phyloP scores from a whole-genome alignment of 2,888 invertebrate genomes.

The Eudemis profundana region DNA sequence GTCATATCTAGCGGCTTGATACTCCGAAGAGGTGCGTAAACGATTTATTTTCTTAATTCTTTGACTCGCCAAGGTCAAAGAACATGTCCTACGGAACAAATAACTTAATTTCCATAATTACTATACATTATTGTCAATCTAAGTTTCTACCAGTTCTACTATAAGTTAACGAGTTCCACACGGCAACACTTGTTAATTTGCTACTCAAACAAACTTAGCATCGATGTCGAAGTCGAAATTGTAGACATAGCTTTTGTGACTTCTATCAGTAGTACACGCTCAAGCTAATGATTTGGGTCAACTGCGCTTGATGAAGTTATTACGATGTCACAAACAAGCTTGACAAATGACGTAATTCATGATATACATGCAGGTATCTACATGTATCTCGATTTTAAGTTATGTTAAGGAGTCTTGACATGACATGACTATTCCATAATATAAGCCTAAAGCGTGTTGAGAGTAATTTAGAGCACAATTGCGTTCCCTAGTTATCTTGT shows the following conservation, averaged over 20 bases:
- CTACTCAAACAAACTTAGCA: constrained; percentile 29
- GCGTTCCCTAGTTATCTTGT: not conserved
- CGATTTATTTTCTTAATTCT: constrained; percentile 11
- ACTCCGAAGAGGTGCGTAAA: constrained; percentile 83
- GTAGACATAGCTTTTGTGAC: constrained; percentile 27
- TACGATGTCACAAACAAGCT: not conserved
- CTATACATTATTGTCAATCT: not conserved
- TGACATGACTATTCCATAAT: no score
- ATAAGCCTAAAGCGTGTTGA: constrained; percentile 5
- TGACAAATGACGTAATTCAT: not conserved
- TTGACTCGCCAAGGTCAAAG: constrained; percentile 18
- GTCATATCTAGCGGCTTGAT: constrained; percentile 88
- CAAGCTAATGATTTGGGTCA: constrained; percentile 30
- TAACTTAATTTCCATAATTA: constrained; percentile 6
- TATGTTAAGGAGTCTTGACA: no score
- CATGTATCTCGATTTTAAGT: no score
- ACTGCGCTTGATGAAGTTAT: constrained; percentile 17
- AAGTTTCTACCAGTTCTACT: constrained; percentile 9
- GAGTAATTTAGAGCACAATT: not conserved
- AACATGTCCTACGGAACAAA: not conserved
- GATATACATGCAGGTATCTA: not conserved
- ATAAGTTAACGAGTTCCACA: constrained; percentile 25
- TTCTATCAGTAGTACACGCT: constrained; percentile 25
- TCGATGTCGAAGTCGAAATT: not conserved
- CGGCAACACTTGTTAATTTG: constrained; percentile 25